phyloP scores from a whole-genome alignment of 2,888 invertebrate genomes.

The Thyatira batis region DNA sequence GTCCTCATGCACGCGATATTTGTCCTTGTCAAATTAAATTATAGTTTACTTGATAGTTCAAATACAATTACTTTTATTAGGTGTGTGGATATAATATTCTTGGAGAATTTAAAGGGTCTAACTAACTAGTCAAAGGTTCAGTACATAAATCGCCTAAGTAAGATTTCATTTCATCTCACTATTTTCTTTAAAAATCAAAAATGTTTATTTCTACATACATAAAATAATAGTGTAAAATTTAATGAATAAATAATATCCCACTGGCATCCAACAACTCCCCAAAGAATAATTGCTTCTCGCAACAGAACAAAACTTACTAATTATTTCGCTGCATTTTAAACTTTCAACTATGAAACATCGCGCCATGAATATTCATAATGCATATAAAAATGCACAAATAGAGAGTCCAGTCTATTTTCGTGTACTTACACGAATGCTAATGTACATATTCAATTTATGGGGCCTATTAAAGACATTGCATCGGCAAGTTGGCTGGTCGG shows the following conservation, averaged over 20 bases:
- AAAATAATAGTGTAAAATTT: not conserved
- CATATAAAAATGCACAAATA: slow-evolving; percentile 2
- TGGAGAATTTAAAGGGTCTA: too few relatives aligned
- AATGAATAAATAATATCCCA: not conserved
- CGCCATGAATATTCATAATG: not conserved
- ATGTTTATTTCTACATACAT: not conserved
- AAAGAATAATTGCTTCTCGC: not conserved
- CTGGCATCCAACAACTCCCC: not conserved
- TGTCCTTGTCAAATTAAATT: too few relatives aligned
- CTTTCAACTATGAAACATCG: not conserved
- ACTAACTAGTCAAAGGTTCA: too few relatives aligned
- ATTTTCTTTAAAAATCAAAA: not conserved
- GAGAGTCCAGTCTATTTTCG: slow-evolving; percentile 30
- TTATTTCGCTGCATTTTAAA: slow-evolving; percentile 7
- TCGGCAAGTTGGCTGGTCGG: slow-evolving; percentile 34
- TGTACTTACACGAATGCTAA: slow-evolving; percentile 46
- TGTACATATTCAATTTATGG: slow-evolving; percentile 69
- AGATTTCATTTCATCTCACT: not conserved
- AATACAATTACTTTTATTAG: too few relatives aligned
- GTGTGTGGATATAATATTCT: too few relatives aligned
- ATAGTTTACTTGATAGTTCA: too few relatives aligned
- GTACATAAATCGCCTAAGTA: too few relatives aligned
- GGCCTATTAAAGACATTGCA: slow-evolving; percentile 70
- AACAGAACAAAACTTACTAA: slow-evolving; percentile 3
- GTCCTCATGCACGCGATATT: not conserved